phyloP scores from a whole-genome alignment of 2,888 invertebrate species.

The Eilema griseolum region DNA sequence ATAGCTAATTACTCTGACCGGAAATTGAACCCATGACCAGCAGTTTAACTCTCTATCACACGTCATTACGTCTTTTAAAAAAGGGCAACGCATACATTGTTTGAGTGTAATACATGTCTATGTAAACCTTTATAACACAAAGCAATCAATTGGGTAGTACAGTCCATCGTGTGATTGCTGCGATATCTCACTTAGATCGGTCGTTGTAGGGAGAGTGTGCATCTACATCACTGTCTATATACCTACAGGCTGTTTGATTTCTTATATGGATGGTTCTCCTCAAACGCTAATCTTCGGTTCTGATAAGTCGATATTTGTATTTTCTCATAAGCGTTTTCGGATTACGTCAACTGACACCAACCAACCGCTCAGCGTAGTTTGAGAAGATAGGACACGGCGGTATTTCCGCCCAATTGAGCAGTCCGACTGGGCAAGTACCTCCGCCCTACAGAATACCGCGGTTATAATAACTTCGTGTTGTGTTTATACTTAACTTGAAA shows the following conservation, averaged over 20 bases:
- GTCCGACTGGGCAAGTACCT: too few species aligned
- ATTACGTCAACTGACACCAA: too few species aligned
- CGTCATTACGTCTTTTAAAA: not conserved
- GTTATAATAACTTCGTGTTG: too few species aligned
- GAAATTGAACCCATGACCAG: not conserved
- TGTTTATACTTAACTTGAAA: not conserved
- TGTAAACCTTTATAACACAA: constrained; percentile 20
- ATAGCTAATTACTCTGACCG: too few species aligned
- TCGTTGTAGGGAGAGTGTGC: not conserved
- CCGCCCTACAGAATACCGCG: too few species aligned
- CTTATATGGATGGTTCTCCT: not conserved
- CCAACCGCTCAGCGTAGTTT: too few species aligned
- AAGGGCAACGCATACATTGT: not conserved
- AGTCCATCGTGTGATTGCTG: constrained; percentile 15
- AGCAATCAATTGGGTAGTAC: constrained; percentile 19
- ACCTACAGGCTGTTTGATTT: not conserved
- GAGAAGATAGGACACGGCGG: too few species aligned
- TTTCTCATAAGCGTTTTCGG: not conserved
- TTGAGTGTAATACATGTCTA: constrained; percentile 26
- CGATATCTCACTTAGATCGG: constrained; percentile 16
- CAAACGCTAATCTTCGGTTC: too few species aligned
- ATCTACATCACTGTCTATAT: constrained; percentile 5
- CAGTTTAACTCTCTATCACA: not conserved
- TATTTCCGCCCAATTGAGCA: too few species aligned
- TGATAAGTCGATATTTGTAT: not conserved